phyloP scores from a whole-genome alignment of 2,113 vertebrate species.

The Pterocles orientalis region DNA sequence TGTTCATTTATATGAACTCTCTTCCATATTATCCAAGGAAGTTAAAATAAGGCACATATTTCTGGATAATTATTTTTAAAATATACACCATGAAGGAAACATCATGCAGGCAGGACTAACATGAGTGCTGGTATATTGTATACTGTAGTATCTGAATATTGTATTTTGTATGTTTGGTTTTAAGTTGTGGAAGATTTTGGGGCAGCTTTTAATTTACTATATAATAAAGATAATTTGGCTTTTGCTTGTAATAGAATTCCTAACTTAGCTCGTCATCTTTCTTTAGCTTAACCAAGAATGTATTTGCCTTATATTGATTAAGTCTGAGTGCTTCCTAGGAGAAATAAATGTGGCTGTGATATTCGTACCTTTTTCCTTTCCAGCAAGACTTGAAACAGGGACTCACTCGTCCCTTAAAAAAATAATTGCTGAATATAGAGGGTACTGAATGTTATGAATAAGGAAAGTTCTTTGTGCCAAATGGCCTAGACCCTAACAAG shows the following conservation, averaged over 20 bases:
- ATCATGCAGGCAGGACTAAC: not conserved
- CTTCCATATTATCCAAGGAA: not conserved
- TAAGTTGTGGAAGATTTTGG: not conserved
- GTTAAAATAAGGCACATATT: not conserved
- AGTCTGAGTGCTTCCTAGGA: not conserved
- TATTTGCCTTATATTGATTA: not conserved
- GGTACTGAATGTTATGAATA: not conserved
- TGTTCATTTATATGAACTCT: not conserved
- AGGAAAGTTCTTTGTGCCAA: not conserved
- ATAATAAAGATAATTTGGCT: not conserved
- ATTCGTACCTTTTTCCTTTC: not conserved
- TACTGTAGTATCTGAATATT: not conserved
- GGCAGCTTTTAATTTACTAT: not conserved
- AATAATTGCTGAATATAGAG: not conserved
- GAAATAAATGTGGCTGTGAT: not conserved
- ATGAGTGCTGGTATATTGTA: not conserved
- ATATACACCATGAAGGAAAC: not conserved
- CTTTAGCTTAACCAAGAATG: not conserved
- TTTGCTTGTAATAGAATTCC: not conserved
- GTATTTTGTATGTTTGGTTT: not conserved
- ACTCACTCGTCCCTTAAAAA: not conserved
- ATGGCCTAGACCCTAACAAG: not conserved
- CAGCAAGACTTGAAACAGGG: not conserved
- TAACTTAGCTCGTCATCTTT: not conserved
- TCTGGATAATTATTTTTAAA: not conserved